phyloP scores from a whole-genome alignment of 2,888 invertebrate species.

The Diloba caeruleocephala region DNA sequence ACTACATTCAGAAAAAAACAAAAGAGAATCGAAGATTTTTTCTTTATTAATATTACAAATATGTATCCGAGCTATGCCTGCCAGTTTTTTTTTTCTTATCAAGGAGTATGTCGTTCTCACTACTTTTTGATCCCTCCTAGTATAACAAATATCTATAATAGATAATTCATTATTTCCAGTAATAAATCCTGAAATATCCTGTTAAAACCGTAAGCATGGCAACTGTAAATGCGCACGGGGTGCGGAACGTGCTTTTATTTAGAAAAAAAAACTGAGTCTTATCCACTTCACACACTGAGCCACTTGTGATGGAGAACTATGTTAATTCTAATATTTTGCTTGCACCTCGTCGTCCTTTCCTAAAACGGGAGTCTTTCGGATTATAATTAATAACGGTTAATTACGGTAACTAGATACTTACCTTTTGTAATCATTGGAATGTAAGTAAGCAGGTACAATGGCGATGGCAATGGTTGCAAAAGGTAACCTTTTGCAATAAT shows the following conservation, averaged over 20 bases:
- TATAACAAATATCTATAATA: too few species aligned
- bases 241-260: conserved; percentile 44
- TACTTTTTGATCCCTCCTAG: too few species aligned
- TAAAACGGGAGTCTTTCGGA: conserved; percentile 13
- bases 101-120: too few species aligned
- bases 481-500: too few species aligned
- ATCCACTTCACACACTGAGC: conserved; percentile 44
- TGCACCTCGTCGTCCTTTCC: conserved; percentile 2
- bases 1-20: too few species aligned
- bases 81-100: too few species aligned
- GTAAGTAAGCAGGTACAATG: too few species aligned
- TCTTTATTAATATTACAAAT: too few species aligned
- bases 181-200: conserved; percentile 3
- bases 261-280: conserved; percentile 50
- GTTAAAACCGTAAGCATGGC: conserved; percentile 25
- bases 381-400: conserved; percentile 19
- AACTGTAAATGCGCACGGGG: conserved; percentile 13
- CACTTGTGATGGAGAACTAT: conserved; percentile 30
- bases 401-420: conserved; percentile 1
- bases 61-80: too few species aligned
- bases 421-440: too few species aligned
- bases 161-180: neutral
- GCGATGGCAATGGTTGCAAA: too few species aligned
- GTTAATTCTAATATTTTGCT: conserved; percentile 5
- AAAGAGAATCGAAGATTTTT: too few species aligned